Evolutionary conservation across 2,113 vertebrate species (phyloP).

Genomic region (Numida meleagris): DNA sequence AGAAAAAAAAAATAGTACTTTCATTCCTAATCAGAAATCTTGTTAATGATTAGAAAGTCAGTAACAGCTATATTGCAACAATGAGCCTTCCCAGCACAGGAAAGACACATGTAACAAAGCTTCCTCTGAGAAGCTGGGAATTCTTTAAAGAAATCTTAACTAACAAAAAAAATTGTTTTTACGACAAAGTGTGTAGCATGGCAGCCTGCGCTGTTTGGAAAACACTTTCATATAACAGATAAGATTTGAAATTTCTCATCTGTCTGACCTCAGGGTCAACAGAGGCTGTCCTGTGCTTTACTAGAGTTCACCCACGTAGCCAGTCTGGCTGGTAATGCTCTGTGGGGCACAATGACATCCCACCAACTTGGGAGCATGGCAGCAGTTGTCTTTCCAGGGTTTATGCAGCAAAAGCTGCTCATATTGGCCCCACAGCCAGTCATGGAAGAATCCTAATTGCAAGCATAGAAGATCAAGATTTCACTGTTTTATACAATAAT

Average conservation of each 20-base stretch:
- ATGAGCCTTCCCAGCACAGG: neutral
- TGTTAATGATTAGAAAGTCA: neutral
- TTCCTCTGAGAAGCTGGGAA: neutral
- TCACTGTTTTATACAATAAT: neutral
- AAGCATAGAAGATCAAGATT: neutral
- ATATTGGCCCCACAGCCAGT: neutral
- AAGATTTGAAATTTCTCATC: neutral
- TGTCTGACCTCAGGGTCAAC: neutral
- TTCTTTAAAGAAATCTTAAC: neutral
- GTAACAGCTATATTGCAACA: rapidly evolving
- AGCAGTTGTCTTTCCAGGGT: neutral
- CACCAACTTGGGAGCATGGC: neutral
- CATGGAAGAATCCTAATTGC: neutral
- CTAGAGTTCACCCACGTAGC: neutral
- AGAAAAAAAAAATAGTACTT: neutral
- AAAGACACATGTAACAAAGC: neutral
- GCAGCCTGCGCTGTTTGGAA: neutral
- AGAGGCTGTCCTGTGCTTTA: neutral
- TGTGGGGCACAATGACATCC: neutral
- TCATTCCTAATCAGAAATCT: neutral
- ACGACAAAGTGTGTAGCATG: neutral
- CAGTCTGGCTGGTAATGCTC: neutral
- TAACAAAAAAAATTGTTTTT: neutral
- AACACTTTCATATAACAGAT: neutral
- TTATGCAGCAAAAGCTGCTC: neutral